Evolutionary conservation across 1,140 invertebrate species (phyloP).

Genomic region (Heliconius eleuchia): DNA sequence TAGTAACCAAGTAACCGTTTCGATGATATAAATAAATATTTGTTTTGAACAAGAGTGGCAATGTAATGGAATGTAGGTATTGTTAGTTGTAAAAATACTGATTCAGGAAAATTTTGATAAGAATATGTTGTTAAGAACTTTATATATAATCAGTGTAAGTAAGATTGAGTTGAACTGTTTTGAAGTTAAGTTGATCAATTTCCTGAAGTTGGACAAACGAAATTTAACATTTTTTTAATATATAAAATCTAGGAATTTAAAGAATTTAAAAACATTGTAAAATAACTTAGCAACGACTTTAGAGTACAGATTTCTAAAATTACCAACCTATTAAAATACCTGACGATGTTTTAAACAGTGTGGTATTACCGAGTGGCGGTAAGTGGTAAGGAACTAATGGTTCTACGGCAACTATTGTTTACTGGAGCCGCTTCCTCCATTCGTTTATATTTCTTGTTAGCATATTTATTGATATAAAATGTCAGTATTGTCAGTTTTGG

Average conservation of each 20-base stretch:
- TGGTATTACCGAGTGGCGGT: background rate
- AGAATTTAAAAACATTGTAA: no score
- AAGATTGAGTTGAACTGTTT: no score
- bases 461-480: background rate
- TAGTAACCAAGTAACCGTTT: conserved; percentile 36
- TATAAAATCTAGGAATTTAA: background rate
- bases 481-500: background rate
- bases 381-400: background rate
- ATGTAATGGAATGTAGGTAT: background rate
- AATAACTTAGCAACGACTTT: no score
- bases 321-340: background rate
- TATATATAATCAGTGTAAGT: no score
- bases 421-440: conserved; percentile 7
- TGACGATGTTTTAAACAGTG: conserved; percentile 1
- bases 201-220: background rate
- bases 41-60: conserved; percentile 3
- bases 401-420: background rate
- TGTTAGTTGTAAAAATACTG: background rate
- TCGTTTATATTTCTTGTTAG: conserved; percentile 5
- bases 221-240: no score
- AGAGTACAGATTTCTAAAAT: background rate
- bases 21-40: conserved; percentile 38
- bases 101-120: no score
- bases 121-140: no score
- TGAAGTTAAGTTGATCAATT: background rate